Percentiles rank a stretch among this genome's conserved stretches.
Evolutionary conservation across 2,113 vertebrate genomes (phyloP).

Genomic region (Bos javanicus): DNA sequence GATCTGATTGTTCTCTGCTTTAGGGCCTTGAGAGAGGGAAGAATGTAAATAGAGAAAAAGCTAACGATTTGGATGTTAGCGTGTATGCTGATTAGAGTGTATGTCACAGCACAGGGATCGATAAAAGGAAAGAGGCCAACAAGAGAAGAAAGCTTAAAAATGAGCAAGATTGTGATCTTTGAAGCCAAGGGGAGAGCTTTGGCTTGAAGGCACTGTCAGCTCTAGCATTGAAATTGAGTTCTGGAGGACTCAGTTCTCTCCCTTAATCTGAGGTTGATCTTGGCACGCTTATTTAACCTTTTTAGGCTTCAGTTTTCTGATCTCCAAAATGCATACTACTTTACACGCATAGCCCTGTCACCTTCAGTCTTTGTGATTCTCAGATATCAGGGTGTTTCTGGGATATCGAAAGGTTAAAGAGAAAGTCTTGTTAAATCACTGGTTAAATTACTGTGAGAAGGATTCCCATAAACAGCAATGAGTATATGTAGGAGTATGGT

Average conservation of each 20-base stretch:
- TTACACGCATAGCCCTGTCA: background rate
- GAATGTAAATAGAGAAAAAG: background rate
- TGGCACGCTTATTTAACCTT: background rate
- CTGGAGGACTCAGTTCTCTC: background rate
- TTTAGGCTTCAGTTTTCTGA: background rate
- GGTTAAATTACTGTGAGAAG: slow-evolving; percentile 45
- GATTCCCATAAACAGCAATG: slow-evolving; percentile 39
- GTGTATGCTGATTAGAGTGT: background rate
- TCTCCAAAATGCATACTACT: background rate
- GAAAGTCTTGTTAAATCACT: slow-evolving; percentile 25
- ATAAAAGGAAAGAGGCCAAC: background rate
- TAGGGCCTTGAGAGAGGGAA: background rate
- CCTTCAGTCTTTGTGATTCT: slow-evolving; percentile 39
- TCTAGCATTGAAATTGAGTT: background rate
- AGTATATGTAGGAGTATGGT: slow-evolving; percentile 40
- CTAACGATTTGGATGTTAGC: background rate
- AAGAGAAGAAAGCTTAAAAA: background rate
- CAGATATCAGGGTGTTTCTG: background rate
- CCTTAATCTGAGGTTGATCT: background rate
- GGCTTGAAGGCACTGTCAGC: background rate
- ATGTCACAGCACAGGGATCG: background rate
- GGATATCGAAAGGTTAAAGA: slow-evolving; percentile 41
- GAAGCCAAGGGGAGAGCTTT: background rate
- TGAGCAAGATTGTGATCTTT: background rate
- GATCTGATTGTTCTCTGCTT: background rate